Percentiles rank a stretch among this genome's conserved stretches.
phyloP scores from a whole-genome alignment of 2,797 vertebrate genomes.

The Enteromius radiatus region DNA sequence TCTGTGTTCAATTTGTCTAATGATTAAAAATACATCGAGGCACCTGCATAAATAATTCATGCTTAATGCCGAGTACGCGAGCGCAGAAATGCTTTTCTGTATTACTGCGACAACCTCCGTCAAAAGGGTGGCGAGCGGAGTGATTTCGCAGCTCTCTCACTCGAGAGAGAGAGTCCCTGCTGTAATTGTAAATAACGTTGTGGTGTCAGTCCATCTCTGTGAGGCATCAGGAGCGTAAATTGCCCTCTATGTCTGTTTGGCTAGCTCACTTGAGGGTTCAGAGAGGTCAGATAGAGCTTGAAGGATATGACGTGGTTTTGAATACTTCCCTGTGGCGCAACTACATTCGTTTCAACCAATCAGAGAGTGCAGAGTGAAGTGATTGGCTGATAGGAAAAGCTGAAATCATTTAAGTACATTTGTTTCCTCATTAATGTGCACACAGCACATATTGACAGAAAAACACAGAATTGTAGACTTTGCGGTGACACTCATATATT shows the following conservation, averaged over 20 bases:
- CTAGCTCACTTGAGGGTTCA: neutral
- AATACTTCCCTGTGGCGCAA: neutral
- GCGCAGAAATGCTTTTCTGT: constrained; percentile 51
- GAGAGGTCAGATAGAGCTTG: constrained; percentile 28
- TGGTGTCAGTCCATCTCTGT: constrained; percentile 28
- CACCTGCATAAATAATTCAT: constrained; percentile 68
- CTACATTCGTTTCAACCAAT: neutral
- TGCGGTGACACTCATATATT: too few species aligned
- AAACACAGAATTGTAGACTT: too few species aligned
- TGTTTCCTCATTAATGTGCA: too few species aligned
- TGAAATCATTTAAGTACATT: too few species aligned
- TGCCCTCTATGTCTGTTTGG: neutral
- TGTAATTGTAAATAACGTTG: constrained; percentile 54
- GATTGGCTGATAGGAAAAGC: constrained; percentile 1
- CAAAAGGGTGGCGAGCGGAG: constrained; percentile 44
- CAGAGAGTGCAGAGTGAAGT: neutral
- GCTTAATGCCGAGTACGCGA: constrained; percentile 51
- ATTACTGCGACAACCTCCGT: constrained; percentile 49
- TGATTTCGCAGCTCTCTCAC: constrained; percentile 39
- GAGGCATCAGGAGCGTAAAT: neutral
- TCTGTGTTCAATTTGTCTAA: constrained; percentile 65
- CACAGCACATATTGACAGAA: too few species aligned
- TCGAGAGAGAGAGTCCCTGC: constrained; percentile 42
- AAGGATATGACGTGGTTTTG: neutral
- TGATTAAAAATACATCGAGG: constrained; percentile 66